These are phyloP conservation scores for Epirrhoe alternata DNA, from an alignment of 2,888 invertebrate species.

Conservation along the genomic window DNA sequence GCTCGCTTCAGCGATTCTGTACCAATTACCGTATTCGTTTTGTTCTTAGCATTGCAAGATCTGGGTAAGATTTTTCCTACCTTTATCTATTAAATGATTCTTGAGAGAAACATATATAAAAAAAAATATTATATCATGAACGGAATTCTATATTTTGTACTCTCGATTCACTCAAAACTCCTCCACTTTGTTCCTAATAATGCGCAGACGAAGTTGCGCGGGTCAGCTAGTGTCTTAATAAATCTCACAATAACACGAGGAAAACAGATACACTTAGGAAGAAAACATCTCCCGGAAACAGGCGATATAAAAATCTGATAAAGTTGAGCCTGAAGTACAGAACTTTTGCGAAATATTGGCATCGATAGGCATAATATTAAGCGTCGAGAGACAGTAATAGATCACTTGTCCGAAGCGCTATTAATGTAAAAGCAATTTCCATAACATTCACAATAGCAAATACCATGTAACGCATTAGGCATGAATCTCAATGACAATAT, in stretches of 20 bases:
- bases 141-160: too few relatives aligned
- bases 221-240: constrained; percentile 18
- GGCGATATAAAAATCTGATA: constrained; percentile 28
- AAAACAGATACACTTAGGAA: constrained; percentile 11
- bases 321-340: constrained; percentile 9
- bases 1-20: too few relatives aligned
- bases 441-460: constrained; percentile 33
- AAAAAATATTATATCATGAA: too few relatives aligned
- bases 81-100: too few relatives aligned
- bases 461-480: constrained; percentile 36
- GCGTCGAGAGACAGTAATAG: constrained; percentile 37
- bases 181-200: too few relatives aligned
- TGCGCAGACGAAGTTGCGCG: too few relatives aligned
- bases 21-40: too few relatives aligned
- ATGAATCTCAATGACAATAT: constrained; percentile 41
- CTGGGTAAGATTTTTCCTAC: too few relatives aligned
- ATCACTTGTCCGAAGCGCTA: constrained; percentile 38
- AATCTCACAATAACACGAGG: constrained; percentile 14
- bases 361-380: constrained; percentile 42
- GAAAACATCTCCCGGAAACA: constrained; percentile 27
- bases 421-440: constrained; percentile 40
- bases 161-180: too few relatives aligned
- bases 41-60: too few relatives aligned
- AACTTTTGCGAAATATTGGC: constrained; percentile 37
- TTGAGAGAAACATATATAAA: too few relatives aligned